Percentiles rank a stretch among this genome's conserved stretches.
These are phyloP conservation scores for Xenopus petersii DNA, from an alignment of 2,797 vertebrate genomes.

Conservation along the genomic window DNA sequence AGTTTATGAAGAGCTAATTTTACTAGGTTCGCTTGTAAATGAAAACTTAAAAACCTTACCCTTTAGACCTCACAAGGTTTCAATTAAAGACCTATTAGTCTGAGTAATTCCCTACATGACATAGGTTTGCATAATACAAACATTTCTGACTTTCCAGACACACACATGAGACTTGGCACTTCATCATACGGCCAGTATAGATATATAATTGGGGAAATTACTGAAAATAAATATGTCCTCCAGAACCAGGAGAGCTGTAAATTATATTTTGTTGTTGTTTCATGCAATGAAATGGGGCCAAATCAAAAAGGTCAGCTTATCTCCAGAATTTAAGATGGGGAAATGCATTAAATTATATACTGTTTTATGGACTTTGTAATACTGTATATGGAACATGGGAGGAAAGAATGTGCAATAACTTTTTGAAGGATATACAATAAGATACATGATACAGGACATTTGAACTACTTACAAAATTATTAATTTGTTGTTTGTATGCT, in stretches of 20 bases:
- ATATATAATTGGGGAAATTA: constrained; percentile 64
- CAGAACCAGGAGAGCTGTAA: constrained; percentile 48
- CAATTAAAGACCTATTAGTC: constrained; percentile 74
- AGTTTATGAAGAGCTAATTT: constrained; percentile 50
- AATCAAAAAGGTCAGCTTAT: constrained; percentile 46
- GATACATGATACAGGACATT: no score
- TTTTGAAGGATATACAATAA: no score
- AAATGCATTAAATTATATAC: constrained; percentile 19
- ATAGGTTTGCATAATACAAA: constrained; percentile 71
- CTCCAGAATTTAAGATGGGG: constrained; percentile 22
- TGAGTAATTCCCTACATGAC: constrained; percentile 73
- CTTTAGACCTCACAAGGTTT: constrained; percentile 72
- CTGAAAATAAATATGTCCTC: constrained; percentile 58
- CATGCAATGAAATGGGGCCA: constrained; percentile 28
- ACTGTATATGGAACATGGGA: neutral
- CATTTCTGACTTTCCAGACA: constrained; percentile 69
- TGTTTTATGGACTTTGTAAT: constrained; percentile 28
- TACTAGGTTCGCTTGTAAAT: constrained; percentile 68
- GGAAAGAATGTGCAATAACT: no score
- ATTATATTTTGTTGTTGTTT: constrained; percentile 42
- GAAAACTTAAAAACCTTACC: constrained; percentile 62
- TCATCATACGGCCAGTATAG: constrained; percentile 66
- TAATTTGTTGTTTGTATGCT: no score
- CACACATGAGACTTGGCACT: constrained; percentile 61
- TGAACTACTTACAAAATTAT: no score